Evolutionary conservation across 1,140 invertebrate genomes (phyloP).

Genomic region (Cepaea nemoralis): DNA sequence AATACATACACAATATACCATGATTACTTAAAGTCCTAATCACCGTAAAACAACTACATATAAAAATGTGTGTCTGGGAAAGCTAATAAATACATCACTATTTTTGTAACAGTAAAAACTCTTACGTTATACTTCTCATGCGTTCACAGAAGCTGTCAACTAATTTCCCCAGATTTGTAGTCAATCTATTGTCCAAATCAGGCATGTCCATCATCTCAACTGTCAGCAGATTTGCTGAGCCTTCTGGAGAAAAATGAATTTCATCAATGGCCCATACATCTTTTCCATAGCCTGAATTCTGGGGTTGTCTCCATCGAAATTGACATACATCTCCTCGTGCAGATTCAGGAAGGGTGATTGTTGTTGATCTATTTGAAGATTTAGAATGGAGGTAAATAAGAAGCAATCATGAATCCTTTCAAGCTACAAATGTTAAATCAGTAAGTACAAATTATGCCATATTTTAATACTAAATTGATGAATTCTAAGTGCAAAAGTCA

Average conservation of each 20-base stretch:
- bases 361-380: slow-evolving; percentile 62
- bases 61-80: too few species aligned
- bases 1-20: too few species aligned
- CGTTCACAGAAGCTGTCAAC: slow-evolving; percentile 65
- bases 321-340: slow-evolving; percentile 62
- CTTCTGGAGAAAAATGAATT: slow-evolving; percentile 62
- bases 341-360: slow-evolving; percentile 61
- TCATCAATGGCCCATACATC: slow-evolving; percentile 75
- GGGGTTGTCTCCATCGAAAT: slow-evolving; percentile 72
- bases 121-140: slow-evolving; percentile 61
- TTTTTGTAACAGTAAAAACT: too few species aligned
- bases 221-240: slow-evolving; percentile 68
- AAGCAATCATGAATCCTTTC: too few species aligned
- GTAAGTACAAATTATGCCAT: too few species aligned
- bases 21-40: too few species aligned
- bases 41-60: too few species aligned
- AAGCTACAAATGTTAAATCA: too few species aligned
- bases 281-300: slow-evolving; percentile 69
- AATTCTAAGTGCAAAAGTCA: background rate
- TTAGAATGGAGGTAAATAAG: background rate
- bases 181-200: slow-evolving; percentile 52
- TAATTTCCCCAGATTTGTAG: slow-evolving; percentile 65
- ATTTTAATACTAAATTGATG: background rate
- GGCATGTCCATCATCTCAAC: slow-evolving; percentile 67
- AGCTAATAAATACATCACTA: too few species aligned